A percentile compares a stretch with the other conserved stretches of the same genome.
Conservation (phyloP, 2,113 vertebrate species). For the Talpa occidentalis region DNA sequence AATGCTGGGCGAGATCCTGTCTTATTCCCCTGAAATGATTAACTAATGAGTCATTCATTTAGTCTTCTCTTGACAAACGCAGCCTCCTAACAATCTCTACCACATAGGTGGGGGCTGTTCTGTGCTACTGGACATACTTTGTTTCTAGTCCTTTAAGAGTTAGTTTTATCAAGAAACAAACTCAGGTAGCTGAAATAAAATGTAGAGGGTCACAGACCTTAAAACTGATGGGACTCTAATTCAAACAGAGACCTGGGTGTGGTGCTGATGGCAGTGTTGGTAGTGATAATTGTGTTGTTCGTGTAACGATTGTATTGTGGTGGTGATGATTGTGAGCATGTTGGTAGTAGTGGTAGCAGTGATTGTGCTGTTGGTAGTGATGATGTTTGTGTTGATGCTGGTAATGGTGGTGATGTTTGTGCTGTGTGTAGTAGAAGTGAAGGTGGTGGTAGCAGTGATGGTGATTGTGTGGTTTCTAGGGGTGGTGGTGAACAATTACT, state of each 20-base stretch:
- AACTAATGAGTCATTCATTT: background rate
- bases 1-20: background rate
- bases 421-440: background rate
- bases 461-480: accelerated
- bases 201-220: background rate
- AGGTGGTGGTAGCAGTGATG: background rate
- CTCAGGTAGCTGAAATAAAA: background rate
- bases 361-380: too few relatives aligned
- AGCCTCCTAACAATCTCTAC: background rate
- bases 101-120: background rate
- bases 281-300: too few relatives aligned
- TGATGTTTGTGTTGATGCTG: background rate
- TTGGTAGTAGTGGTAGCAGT: background rate
- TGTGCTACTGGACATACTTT: background rate
- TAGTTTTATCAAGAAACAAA: background rate
- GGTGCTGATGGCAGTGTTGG: background rate
- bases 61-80: slow-evolving; percentile 3
- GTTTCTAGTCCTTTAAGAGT: background rate
- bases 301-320: background rate
- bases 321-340: too few relatives aligned
- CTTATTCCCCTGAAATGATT: background rate
- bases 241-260: background rate
- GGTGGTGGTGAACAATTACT: background rate
- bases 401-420: accelerated
- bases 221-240: background rate